A percentile compares a stretch with the other conserved stretches of the same genome.
Conservation (phyloP, 2,797 vertebrate genomes). For the Microtus obscurus region DNA sequence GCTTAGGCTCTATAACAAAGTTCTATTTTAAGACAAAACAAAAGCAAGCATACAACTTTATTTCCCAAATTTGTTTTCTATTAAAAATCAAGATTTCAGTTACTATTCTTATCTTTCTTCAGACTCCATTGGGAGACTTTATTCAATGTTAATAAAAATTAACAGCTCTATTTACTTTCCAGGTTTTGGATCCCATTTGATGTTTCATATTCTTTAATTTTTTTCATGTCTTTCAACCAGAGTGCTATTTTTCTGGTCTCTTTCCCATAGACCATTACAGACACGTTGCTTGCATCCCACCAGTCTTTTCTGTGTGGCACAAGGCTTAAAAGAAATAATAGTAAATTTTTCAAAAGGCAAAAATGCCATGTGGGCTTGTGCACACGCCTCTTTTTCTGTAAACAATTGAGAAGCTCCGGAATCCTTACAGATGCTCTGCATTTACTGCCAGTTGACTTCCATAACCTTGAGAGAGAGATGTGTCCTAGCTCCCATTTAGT, state of each 20-base stretch:
- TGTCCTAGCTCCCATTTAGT: background rate
- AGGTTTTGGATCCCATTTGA: background rate
- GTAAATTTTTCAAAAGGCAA: background rate
- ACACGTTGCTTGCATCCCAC: background rate
- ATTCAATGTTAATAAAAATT: slow-evolving; percentile 48
- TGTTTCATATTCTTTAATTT: background rate
- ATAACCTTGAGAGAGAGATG: background rate
- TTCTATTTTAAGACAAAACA: background rate
- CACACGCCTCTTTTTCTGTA: background rate
- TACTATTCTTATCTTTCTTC: background rate
- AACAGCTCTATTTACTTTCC: background rate
- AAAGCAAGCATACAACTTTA: background rate
- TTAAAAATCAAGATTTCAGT: slow-evolving; percentile 17
- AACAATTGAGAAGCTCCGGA: background rate
- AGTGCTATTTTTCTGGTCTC: slow-evolving; percentile 28
- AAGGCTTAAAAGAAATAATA: background rate
- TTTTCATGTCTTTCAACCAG: background rate
- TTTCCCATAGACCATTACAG: background rate
- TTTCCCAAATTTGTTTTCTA: background rate
- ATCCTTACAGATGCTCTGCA: background rate
- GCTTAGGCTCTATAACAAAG: background rate
- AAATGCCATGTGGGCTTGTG: background rate
- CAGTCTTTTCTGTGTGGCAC: background rate
- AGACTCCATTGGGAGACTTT: background rate
- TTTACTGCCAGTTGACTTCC: slow-evolving; percentile 24